These are phyloP conservation scores for Pygmarrhopalites habei DNA, from an alignment of 1,140 invertebrate species.

Conservation along the genomic window DNA sequence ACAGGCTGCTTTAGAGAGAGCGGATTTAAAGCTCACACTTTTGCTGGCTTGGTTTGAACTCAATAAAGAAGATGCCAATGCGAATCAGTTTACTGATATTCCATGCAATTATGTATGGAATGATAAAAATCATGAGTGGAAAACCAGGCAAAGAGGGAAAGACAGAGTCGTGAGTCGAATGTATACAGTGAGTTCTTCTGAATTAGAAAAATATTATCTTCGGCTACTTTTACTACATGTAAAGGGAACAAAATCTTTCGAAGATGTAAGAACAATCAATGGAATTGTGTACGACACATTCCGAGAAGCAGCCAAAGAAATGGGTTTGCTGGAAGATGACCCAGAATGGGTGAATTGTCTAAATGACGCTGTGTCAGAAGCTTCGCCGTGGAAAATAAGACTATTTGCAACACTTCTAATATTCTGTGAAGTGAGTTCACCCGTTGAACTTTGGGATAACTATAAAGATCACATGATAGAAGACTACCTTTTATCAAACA, in stretches of 20 bases:
- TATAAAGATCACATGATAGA: slow-evolving; percentile 16
- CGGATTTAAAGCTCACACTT: slow-evolving; percentile 24
- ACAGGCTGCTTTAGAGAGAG: slow-evolving; percentile 13
- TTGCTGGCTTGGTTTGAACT: slow-evolving; percentile 35
- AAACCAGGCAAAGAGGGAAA: slow-evolving; percentile 19
- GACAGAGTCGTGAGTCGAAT: slow-evolving; percentile 39
- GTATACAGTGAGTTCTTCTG: slow-evolving; percentile 41
- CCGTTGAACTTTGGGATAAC: slow-evolving; percentile 28
- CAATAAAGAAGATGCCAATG: neutral
- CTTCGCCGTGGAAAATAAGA: slow-evolving; percentile 31
- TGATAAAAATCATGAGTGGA: slow-evolving; percentile 21
- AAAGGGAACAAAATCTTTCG: slow-evolving; percentile 26
- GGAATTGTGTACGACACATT: slow-evolving; percentile 17
- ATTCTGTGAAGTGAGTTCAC: slow-evolving; percentile 19
- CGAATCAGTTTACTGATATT: slow-evolving; percentile 23
- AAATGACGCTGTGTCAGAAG: slow-evolving; percentile 23
- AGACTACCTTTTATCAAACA: slow-evolving; percentile 11
- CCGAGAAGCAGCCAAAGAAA: slow-evolving; percentile 22
- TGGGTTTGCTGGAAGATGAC: slow-evolving; percentile 35
- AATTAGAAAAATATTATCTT: slow-evolving; percentile 41
- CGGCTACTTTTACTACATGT: slow-evolving; percentile 43
- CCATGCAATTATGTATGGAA: slow-evolving; percentile 8
- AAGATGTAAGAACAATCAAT: slow-evolving; percentile 27
- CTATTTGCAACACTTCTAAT: slow-evolving; percentile 41
- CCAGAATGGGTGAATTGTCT: slow-evolving; percentile 33